Evolutionary conservation across 2,797 vertebrate genomes (phyloP).

Genomic region (Oreochromis grahami): DNA sequence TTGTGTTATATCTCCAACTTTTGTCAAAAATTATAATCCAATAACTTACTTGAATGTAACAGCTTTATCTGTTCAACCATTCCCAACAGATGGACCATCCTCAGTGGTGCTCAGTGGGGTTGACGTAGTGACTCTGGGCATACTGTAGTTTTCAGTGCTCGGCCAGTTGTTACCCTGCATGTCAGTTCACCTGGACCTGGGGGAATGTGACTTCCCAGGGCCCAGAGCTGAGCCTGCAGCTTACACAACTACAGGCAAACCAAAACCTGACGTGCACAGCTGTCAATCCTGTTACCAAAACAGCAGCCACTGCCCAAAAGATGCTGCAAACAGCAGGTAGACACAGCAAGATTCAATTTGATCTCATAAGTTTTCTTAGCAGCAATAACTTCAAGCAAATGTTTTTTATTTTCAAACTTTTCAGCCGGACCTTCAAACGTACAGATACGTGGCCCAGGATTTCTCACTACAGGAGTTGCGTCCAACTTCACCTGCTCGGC

Average conservation of each 20-base stretch:
- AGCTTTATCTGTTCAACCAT: background rate
- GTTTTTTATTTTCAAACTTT: too few relatives aligned
- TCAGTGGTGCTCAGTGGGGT: background rate
- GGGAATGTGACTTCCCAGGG: background rate
- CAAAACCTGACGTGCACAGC: constrained; percentile 7
- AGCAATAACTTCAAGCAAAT: too few relatives aligned
- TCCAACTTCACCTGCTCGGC: constrained; percentile 16
- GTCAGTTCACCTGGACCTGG: constrained; percentile 19
- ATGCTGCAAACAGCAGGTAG: constrained; percentile 4
- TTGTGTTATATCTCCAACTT: accelerated
- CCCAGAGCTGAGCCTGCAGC: background rate
- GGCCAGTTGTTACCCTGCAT: constrained; percentile 2
- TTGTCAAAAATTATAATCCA: background rate
- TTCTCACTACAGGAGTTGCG: too few relatives aligned
- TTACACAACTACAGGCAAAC: background rate
- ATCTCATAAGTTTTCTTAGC: background rate
- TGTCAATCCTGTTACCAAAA: background rate
- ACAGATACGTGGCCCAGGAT: too few relatives aligned
- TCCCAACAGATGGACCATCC: background rate
- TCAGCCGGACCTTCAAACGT: too few relatives aligned
- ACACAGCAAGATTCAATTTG: accelerated
- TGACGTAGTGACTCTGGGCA: too few relatives aligned
- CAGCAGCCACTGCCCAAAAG: background rate
- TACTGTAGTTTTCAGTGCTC: background rate
- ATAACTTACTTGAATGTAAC: background rate